Evolutionary conservation across 2,797 vertebrate genomes (phyloP).

Genomic region (Esox lucius): DNA sequence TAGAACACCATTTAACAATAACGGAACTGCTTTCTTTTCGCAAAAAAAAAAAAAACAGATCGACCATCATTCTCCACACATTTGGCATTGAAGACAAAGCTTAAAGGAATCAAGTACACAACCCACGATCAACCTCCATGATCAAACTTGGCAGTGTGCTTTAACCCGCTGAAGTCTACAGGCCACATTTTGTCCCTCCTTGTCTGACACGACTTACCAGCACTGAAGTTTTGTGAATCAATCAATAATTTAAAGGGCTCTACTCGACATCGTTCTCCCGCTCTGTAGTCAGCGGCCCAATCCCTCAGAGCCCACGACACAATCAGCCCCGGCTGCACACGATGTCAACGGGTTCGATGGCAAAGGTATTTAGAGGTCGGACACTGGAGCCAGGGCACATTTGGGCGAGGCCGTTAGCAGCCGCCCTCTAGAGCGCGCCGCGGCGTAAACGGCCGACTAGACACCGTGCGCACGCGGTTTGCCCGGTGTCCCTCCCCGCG

Average conservation of each 20-base stretch:
- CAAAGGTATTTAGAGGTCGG: conserved; percentile 31
- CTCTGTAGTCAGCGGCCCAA: conserved; percentile 16
- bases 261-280: conserved; percentile 28
- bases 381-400: not conserved
- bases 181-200: not conserved
- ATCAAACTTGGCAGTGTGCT: not conserved
- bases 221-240: conserved; percentile 18
- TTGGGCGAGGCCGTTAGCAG: conserved; percentile 18
- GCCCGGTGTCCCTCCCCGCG: not conserved
- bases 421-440: conserved; percentile 16
- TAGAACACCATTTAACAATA: not conserved
- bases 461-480: conserved; percentile 27
- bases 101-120: not conserved
- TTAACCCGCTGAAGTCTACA: conserved; percentile 24
- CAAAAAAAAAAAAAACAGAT: too few relatives aligned
- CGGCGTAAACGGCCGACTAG: conserved; percentile 19
- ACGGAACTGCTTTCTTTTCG: not conserved
- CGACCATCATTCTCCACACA: not conserved
- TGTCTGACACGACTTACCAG: conserved; percentile 11
- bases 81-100: not conserved
- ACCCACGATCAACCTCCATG: not conserved
- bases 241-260: conserved; percentile 52
- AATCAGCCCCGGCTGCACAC: not conserved
- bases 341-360: conserved; percentile 45
- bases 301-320: not conserved